These are phyloP conservation scores for Pantelozetes paolii DNA, from an alignment of 2,888 invertebrate species.

Conservation along the genomic window DNA sequence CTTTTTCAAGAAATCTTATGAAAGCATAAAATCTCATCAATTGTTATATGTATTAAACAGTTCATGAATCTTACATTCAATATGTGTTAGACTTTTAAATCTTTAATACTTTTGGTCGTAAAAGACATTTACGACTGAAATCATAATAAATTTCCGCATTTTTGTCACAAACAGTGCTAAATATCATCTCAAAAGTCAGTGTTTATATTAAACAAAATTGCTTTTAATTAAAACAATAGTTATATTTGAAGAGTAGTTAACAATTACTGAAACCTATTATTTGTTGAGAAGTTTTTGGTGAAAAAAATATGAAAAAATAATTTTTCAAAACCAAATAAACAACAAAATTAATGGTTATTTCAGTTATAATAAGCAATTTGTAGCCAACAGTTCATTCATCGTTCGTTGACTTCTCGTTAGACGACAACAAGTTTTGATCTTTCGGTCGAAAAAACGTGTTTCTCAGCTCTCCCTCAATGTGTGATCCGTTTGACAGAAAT, in stretches of 20 bases:
- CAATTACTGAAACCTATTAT: too few species aligned
- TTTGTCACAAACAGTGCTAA: not conserved
- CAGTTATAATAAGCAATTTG: slow-evolving; percentile 4
- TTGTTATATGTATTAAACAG: too few species aligned
- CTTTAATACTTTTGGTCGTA: too few species aligned
- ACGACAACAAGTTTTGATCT: slow-evolving; percentile 13
- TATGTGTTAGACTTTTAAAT: too few species aligned
- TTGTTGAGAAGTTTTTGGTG: too few species aligned
- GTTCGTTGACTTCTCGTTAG: slow-evolving; percentile 31
- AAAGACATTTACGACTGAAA: not conserved
- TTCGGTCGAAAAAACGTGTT: slow-evolving; percentile 32
- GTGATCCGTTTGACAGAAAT: slow-evolving; percentile 14
- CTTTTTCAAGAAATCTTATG: too few species aligned
- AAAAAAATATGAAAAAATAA: not conserved
- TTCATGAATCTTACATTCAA: too few species aligned
- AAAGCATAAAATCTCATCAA: too few species aligned
- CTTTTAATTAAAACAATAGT: too few species aligned
- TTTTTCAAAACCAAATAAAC: not conserved
- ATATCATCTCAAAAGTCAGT: not conserved
- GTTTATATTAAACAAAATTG: too few species aligned
- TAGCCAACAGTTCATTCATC: slow-evolving; percentile 30
- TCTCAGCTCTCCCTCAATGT: not conserved
- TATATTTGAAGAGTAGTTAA: too few species aligned
- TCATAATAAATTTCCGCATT: slow-evolving; percentile 28
- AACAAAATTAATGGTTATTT: not conserved